Base-by-base conservation (phyloP, 2,797 vertebrate species). In the Bovichtus diacanthus region DNA sequence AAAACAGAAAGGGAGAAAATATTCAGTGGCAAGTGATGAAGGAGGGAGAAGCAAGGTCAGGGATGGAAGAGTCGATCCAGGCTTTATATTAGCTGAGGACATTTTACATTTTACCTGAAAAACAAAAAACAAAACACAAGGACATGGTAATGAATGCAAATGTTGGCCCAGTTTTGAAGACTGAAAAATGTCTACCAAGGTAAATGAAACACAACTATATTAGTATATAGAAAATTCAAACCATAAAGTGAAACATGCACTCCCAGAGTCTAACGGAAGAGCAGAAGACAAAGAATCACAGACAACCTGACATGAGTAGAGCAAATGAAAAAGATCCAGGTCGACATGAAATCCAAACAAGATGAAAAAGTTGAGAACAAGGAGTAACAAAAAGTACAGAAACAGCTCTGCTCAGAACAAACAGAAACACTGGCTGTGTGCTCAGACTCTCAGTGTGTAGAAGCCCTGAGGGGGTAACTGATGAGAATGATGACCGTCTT, bases 151-250 rank as follows among this genome's bases (percentile, higher is more conserved):
- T 85, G 44, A 83, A 92, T 90, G 86, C 83, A 78, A 83, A 77
- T 67, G 62, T 50, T 91, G 87, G 61, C 90, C 89, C 78, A 86
- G 73, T 85, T 92, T 70, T 50, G 38, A 82, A 80, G 68, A 65
- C 10, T 9, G 19, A 34, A 63, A 55, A 66, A 58, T 21, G 34
- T 70, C 50, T 59, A 2, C 38, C 0, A 46, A 79, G 70, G 63
- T 54, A 66, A 85, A 78, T 82, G 61, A 67, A 83, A 80, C 46
- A 55, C 76, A 83, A 31, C 64, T 60, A n/a, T n/a, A n/a, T 79
- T 55, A 50, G 77, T 39, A 58, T 51, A 41, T 3, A 15, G 78
- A 70, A 11, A 75, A 64, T 58, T 76, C 56, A 46, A 56, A 46
- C 13, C 51, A 16, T n/a, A 31, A 60, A 70, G 15, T 18, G 38